Evolutionary conservation across 2,888 invertebrate genomes (phyloP).

Genomic region (Heliconius hortense): DNA sequence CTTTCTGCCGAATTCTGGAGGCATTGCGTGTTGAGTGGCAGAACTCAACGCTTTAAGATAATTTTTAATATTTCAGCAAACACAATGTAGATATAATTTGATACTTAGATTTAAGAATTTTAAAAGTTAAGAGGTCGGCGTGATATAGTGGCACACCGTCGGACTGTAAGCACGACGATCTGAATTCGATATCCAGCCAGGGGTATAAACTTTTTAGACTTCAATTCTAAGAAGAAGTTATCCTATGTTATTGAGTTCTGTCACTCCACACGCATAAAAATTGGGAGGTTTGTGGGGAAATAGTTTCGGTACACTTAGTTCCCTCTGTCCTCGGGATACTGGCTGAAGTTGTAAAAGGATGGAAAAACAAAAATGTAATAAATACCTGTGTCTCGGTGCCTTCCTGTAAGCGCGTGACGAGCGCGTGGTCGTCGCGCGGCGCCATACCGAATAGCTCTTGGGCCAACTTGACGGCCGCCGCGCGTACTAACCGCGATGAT

Average conservation of each 20-base stretch:
- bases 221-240: neutral
- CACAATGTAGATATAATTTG: neutral
- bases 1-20: no score
- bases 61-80: no score
- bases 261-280: neutral
- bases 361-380: no score
- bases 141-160: neutral
- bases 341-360: no score
- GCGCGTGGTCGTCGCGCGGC: conserved; percentile 91
- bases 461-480: conserved; percentile 97
- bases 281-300: neutral
- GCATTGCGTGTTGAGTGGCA: no score
- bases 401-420: conserved; percentile 94
- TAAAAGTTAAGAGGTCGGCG: neutral
- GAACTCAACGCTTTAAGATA: no score
- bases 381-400: conserved; percentile 92
- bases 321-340: no score
- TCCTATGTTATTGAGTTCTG: neutral
- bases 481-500: conserved; percentile 95
- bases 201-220: neutral
- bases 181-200: neutral
- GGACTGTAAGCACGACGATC: neutral
- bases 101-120: neutral
- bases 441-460: conserved; percentile 98
- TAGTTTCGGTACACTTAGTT: neutral